Base-by-base conservation (phyloP, 2,113 vertebrate species). In the Mesitornis unicolor region DNA sequence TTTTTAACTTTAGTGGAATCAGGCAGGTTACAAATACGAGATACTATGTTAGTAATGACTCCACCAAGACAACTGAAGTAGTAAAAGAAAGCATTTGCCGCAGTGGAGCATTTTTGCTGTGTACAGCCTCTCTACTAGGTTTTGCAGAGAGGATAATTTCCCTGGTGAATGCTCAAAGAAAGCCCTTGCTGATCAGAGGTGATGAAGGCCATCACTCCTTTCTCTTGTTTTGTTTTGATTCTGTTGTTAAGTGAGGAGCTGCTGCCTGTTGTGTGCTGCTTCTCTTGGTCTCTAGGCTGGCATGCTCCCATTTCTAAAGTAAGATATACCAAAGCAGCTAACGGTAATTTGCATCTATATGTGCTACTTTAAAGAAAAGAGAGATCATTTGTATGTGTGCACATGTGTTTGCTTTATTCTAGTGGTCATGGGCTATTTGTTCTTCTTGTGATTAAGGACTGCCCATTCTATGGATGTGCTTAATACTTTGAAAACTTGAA, bases 401-500 rank as follows among this genome's bases (percentile, higher is more conserved):
- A 56, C 73, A 16, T 73, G 80, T 85, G 51, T 78, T 87, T 93
- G 68, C 96, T 92, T 95, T 95, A 90, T 93, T 92, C 89, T 89
- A 64, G 68, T 84, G 56, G 74, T 82, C 95, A 89, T 47, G 65
- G 76, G 60, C 83, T 96, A 59, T 93, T 95, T 97, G 68, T 69
- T 94, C 2, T 20, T 89, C 68, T 53, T 53, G 18, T 82, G 84
- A 84, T 93, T 95, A 82, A 87, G 71, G 76, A 71, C 75, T 95
- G 64, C 45, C 82, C 83, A n/a, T 93, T 91, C 92, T 95, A 35
- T 92, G 84, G 89, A 94, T 87, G 80, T 88, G 42, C 89, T 94
- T 89, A 94, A 95, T 90, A 83, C 90, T 97, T 96, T 90, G 81
- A 93, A 97, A 96, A 96, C 83, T 76, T 96, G 91, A 95, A 96